Percentiles rank a stretch among this genome's conserved stretches.
These are phyloP conservation scores for Catamblyrhynchus diadema DNA, from an alignment of 2,797 vertebrate genomes.

Conservation along the genomic window DNA sequence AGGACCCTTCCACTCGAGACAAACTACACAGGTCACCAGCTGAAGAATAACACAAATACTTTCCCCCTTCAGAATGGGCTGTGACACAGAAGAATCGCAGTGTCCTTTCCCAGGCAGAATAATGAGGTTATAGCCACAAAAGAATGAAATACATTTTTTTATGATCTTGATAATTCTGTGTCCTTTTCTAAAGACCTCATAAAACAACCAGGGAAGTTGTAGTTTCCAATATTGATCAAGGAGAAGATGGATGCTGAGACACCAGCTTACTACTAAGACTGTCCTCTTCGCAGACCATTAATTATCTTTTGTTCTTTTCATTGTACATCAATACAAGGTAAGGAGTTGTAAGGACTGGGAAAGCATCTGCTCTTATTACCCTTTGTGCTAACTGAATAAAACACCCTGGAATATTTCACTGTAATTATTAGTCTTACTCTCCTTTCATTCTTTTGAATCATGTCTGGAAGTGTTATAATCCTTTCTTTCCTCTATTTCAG, in stretches of 20 bases:
- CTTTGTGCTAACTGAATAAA: constrained; percentile 30
- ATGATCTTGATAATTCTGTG: constrained; percentile 30
- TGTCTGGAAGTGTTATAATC: neutral
- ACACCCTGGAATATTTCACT: neutral
- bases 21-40: neutral
- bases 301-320: constrained; percentile 53
- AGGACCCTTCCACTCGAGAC: neutral
- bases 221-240: constrained; percentile 41
- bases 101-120: neutral
- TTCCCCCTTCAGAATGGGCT: neutral
- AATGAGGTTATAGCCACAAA: constrained; percentile 4
- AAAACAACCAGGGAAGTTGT: constrained; percentile 34
- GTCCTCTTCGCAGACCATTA: neutral
- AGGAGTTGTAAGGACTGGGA: neutral
- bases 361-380: neutral
- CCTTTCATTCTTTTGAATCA: constrained; percentile 2
- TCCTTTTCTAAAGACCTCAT: constrained; percentile 8
- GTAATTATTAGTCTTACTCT: constrained; percentile 6
- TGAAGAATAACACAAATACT: neutral
- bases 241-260: constrained; percentile 24
- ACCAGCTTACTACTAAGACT: neutral
- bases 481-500: neutral
- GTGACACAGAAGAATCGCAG: neutral
- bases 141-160: constrained; percentile 48
- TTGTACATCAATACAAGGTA: constrained; percentile 1